phyloP scores from a whole-genome alignment of 2,888 invertebrate species.

The Nysson spinosus region DNA sequence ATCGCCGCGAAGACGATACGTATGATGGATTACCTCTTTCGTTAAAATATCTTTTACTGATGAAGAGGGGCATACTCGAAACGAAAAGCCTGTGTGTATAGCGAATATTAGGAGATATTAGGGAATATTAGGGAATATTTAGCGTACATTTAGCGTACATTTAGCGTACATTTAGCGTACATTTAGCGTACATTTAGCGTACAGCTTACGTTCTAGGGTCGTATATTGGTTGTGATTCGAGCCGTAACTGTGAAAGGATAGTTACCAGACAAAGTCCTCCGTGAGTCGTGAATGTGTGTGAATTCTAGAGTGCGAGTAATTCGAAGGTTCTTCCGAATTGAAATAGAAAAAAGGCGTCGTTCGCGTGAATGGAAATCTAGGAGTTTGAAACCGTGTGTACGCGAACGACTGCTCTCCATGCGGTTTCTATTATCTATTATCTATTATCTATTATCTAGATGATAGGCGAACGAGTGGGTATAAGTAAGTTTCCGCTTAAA shows the following conservation, averaged over 20 bases:
- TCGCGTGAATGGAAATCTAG: constrained; percentile 7
- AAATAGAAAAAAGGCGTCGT: too few species aligned
- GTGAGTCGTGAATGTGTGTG: constrained; percentile 9
- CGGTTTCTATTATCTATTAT: constrained; percentile 20
- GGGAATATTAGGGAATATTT: too few species aligned
- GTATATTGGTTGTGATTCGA: constrained; percentile 58
- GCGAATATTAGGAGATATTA: too few species aligned
- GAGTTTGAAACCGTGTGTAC: not conserved
- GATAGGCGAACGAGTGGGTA: not conserved
- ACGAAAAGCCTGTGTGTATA: too few species aligned
- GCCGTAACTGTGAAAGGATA: constrained; percentile 49
- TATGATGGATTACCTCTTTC: constrained; percentile 60
- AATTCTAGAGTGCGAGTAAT: constrained; percentile 18
- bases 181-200: constrained; percentile 31
- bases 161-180: too few species aligned
- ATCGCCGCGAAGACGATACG: constrained; percentile 28
- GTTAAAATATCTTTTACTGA: constrained; percentile 34
- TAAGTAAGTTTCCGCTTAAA: constrained; percentile 8
- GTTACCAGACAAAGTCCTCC: constrained; percentile 55
- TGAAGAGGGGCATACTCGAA: too few species aligned
- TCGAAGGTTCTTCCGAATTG: constrained; percentile 31
- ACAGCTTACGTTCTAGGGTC: constrained; percentile 49
- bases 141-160: too few species aligned
- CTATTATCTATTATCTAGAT: too few species aligned
- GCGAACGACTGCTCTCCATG: constrained; percentile 18